These are phyloP conservation scores for Neodon shergylaensis DNA, from an alignment of 2,113 vertebrate genomes.

Conservation along the genomic window DNA sequence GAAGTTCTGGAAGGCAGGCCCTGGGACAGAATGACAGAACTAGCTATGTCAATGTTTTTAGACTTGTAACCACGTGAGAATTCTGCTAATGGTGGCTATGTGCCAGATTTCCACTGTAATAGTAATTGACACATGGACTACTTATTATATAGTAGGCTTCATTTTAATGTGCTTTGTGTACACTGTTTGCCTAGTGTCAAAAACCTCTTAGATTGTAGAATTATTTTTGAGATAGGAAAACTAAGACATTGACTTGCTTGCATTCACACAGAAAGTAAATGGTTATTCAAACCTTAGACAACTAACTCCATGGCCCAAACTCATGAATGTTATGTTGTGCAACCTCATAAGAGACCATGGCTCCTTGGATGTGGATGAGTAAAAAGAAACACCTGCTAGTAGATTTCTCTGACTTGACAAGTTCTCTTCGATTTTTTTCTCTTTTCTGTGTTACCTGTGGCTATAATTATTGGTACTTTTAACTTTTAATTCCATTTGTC, in stretches of 20 bases:
- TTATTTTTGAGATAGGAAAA: conserved; percentile 34
- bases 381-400: not conserved
- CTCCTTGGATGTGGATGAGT: not conserved
- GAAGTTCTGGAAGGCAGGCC: not conserved
- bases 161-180: conserved; percentile 3
- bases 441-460: not conserved
- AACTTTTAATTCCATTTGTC: conserved; percentile 25
- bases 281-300: not conserved
- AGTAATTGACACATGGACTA: not conserved
- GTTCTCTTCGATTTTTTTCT: not conserved
- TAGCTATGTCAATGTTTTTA: not conserved
- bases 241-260: not conserved
- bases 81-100: conserved; percentile 12
- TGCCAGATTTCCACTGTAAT: not conserved
- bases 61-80: not conserved
- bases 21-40: not conserved
- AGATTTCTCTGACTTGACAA: not conserved
- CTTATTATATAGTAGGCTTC: not conserved
- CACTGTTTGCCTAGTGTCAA: not conserved
- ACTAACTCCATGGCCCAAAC: not conserved
- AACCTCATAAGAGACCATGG: not conserved
- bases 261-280: not conserved
- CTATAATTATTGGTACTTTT: conserved; percentile 17
- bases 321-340: not conserved
- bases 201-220: not conserved